Evolutionary conservation across 2,113 vertebrate genomes (phyloP), one percentile per base, ranked within the genome.

Genomic region (Gadus chalcogrammus): DNA sequence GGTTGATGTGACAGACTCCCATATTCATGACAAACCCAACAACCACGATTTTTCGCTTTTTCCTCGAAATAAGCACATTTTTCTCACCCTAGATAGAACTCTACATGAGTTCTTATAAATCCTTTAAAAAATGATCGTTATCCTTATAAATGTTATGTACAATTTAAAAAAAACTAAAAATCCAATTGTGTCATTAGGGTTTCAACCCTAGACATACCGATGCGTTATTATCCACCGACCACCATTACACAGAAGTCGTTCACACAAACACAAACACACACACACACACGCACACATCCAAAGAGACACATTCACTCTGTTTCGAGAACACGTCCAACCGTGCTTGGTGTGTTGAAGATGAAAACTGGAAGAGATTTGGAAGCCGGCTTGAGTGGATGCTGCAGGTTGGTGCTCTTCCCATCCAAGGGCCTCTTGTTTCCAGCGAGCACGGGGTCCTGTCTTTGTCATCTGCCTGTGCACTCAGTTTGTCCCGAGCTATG

Each of bases 381-480:
- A 92, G 84, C 92, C 92, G 91, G 91, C 92, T 91, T 93, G 94
- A 93, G 90, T 95, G 94, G 94, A 93, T 92, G 89, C 90, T 85
- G 91, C 95, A 99, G 97, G 97, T 99, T 99, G 95, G 97, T 99
- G 94, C 94, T 84, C 85, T 93, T 95, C 90, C 91, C 88, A 87
- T 95, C 94, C 90, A 90, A 86, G 84, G 90, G 89, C 92, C 79
- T 89, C 76, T 76, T 27, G 56, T 55, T 76, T 78, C 75, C 67
- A 67, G 63, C 77, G 77, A 84, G 93, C 93, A 94, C 92, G 93
- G 16, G 94, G 93, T 94, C 94, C 91, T 91, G 91, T 91, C 94
- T 48, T 9, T 88, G 92, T 93, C 78, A 92, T 96, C 92, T 98
- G 94, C 95, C 95, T 98, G 95, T 95, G 95, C 95, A 94, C 94